These are phyloP conservation scores for Megatriorchis doriae DNA, from an alignment of 2,113 vertebrate genomes.

Conservation along the genomic window DNA sequence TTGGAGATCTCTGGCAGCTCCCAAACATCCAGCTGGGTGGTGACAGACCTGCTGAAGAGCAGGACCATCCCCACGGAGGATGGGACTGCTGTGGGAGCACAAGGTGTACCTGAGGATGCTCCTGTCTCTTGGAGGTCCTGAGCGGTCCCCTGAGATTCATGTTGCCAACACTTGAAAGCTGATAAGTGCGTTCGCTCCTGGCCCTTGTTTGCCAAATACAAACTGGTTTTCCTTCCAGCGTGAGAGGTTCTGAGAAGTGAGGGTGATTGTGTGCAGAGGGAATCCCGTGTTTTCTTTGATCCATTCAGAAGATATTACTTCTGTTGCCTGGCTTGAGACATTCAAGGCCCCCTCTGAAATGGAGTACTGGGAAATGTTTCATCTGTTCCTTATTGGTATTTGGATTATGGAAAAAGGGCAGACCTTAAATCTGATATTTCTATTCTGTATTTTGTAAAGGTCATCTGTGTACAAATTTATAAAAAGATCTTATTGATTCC, in stretches of 20 bases:
- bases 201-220: background rate
- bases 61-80: background rate
- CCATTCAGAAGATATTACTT: background rate
- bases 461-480: background rate
- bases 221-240: background rate
- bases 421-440: background rate
- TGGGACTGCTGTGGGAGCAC: background rate
- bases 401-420: slow-evolving; percentile 1
- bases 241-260: background rate
- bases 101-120: background rate
- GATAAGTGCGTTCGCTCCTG: rapidly evolving
- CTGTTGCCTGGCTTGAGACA: background rate
- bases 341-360: background rate
- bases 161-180: background rate
- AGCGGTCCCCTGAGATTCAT: background rate
- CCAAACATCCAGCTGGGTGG: background rate
- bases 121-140: background rate
- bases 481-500: background rate
- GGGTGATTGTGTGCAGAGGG: background rate
- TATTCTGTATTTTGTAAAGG: background rate
- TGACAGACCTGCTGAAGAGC: background rate
- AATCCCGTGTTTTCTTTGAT: background rate
- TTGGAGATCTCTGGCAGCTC: background rate
- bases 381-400: background rate
- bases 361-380: background rate